Conservation (phyloP, 2,888 invertebrate species). For the Zygogramma bicolorata region DNA sequence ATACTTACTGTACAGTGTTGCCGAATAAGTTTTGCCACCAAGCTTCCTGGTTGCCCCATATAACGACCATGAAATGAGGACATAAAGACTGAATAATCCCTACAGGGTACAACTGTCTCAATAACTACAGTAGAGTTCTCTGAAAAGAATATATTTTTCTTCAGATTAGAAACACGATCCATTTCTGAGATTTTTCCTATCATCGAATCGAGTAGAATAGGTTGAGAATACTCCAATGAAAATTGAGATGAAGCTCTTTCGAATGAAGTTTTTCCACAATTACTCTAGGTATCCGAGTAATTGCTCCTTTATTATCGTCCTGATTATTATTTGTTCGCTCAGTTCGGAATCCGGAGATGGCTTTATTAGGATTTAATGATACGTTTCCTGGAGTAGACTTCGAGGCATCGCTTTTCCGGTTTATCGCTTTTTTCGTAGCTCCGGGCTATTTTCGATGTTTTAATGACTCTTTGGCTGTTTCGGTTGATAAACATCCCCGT, state of each 20-base stretch:
- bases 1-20: too few species aligned
- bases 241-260: constrained; percentile 26
- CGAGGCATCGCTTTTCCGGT: constrained; percentile 10
- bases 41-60: too few species aligned
- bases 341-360: constrained; percentile 39
- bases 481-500: not conserved
- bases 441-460: constrained; percentile 2
- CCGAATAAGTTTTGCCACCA: too few species aligned
- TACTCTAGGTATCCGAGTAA: constrained; percentile 48
- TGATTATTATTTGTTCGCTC: constrained; percentile 50
- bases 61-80: too few species aligned
- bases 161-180: too few species aligned
- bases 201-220: not conserved
- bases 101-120: too few species aligned
- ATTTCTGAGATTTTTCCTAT: too few species aligned
- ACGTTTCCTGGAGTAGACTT: constrained; percentile 35
- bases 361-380: constrained; percentile 45
- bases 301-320: constrained; percentile 50
- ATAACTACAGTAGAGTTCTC: too few species aligned
- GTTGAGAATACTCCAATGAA: constrained; percentile 16
- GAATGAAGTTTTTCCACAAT: constrained; percentile 38
- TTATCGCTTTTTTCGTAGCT: constrained; percentile 4
- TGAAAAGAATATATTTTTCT: too few species aligned
- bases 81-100: too few species aligned
- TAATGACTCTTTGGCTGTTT: constrained; percentile 6